These are phyloP conservation scores for Labrus mixtus DNA, from an alignment of 2,113 vertebrate genomes.

Conservation along the genomic window DNA sequence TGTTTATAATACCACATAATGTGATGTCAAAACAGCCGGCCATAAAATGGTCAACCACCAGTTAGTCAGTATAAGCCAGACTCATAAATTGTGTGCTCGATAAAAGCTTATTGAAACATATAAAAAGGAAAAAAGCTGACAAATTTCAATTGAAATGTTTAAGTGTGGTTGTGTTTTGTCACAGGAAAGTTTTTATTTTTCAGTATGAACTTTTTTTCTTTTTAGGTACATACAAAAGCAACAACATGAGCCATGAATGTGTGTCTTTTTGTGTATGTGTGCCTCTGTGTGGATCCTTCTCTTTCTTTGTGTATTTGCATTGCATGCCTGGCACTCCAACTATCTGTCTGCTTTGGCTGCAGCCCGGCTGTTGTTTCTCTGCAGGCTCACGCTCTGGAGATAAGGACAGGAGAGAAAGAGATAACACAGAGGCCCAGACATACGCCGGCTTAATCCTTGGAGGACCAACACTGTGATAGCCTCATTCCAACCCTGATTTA, in stretches of 20 bases:
- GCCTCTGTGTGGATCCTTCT: constrained; percentile 29
- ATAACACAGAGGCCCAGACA: constrained; percentile 74
- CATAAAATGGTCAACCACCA: constrained; percentile 51
- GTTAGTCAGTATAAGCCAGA: constrained; percentile 47
- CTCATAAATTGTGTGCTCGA: constrained; percentile 27
- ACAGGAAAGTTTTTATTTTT: constrained; percentile 26
- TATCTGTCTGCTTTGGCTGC: constrained; percentile 77
- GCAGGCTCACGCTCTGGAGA: constrained; percentile 78
- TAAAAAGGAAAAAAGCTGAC: constrained; percentile 35
- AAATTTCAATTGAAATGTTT: constrained; percentile 40
- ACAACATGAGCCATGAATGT: constrained; percentile 23
- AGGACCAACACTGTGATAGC: constrained; percentile 70
- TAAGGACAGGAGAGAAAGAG: constrained; percentile 77
- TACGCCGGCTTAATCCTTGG: constrained; percentile 46
- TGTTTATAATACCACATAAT: constrained; percentile 56
- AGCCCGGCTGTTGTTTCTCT: constrained; percentile 75
- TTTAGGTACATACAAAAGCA: constrained; percentile 35
- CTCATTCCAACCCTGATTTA: constrained; percentile 75
- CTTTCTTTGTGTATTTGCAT: constrained; percentile 56
- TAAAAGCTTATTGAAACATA: constrained; percentile 34
- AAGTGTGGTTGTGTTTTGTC: constrained; percentile 20
- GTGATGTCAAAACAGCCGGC: constrained; percentile 63
- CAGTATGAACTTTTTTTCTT: constrained; percentile 36
- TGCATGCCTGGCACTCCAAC: constrained; percentile 77
- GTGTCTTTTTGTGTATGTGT: constrained; percentile 19